phyloP scores from a whole-genome alignment of 2,113 vertebrate genomes.

The Coreoperca whiteheadi region DNA sequence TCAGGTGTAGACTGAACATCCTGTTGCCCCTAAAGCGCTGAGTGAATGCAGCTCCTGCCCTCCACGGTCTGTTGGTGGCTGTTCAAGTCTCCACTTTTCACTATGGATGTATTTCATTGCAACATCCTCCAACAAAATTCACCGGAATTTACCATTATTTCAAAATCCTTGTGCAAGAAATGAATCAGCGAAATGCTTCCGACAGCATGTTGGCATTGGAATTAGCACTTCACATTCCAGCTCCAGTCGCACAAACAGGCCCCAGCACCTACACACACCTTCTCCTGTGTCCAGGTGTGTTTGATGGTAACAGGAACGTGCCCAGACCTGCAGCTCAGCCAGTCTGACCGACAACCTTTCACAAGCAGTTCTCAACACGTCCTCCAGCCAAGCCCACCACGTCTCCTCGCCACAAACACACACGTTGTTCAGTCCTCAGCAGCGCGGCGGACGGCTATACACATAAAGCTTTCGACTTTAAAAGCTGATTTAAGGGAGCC shows the following conservation, averaged over 20 bases:
- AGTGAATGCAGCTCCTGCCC: too few relatives aligned
- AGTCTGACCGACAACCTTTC: conserved; percentile 57
- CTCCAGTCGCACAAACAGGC: neutral
- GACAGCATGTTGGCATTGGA: neutral
- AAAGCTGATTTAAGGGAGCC: conserved; percentile 12
- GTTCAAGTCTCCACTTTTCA: too few relatives aligned
- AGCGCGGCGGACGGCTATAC: neutral
- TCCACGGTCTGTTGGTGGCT: neutral
- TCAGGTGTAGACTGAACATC: neutral
- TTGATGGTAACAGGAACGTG: conserved; percentile 46
- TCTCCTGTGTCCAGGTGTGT: conserved; percentile 35
- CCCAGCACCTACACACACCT: neutral
- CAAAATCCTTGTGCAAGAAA: neutral
- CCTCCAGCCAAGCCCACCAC: conserved; percentile 40
- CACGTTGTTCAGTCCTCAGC: conserved; percentile 19
- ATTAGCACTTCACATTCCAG: conserved; percentile 24
- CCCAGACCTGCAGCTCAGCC: conserved; percentile 51
- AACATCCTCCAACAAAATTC: too few relatives aligned
- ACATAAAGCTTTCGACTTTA: conserved; percentile 11
- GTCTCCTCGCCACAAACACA: conserved; percentile 25
- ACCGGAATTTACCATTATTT: neutral
- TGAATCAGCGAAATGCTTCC: neutral
- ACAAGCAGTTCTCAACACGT: conserved; percentile 69
- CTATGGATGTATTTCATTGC: too few relatives aligned
- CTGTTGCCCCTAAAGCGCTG: neutral